Conservation (phyloP, 2,888 invertebrate species). For the Diadromus collaris region DNA sequence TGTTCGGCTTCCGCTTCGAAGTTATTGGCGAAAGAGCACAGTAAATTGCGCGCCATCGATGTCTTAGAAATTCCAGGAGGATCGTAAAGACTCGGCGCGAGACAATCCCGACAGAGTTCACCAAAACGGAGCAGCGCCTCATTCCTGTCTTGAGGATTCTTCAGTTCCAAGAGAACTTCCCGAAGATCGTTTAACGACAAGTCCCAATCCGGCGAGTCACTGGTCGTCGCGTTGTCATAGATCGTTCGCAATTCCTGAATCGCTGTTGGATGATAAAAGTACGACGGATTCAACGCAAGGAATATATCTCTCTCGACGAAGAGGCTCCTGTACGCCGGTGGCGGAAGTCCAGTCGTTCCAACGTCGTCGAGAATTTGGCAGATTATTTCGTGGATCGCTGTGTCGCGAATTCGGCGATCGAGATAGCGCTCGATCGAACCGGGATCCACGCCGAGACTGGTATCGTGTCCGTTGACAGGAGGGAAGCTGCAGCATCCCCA, state of each 20-base stretch:
- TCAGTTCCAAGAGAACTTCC: conserved; percentile 59
- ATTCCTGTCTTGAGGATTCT: conserved; percentile 50
- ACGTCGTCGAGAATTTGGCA: conserved; percentile 62
- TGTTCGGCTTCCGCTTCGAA: conserved; percentile 68
- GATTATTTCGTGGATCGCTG: conserved; percentile 63
- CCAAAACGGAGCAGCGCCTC: conserved; percentile 57
- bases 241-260: conserved; percentile 64
- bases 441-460: not conserved
- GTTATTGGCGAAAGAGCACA: conserved; percentile 66
- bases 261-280: conserved; percentile 63
- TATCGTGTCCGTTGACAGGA: not conserved
- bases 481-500: conserved; percentile 56
- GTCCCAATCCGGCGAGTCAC: conserved; percentile 62
- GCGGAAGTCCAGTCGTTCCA: not conserved
- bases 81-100: conserved; percentile 52
- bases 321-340: conserved; percentile 61
- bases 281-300: conserved; percentile 64
- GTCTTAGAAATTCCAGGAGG: conserved; percentile 44
- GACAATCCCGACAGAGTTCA: conserved; percentile 57
- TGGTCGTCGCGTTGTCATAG: conserved; percentile 43
- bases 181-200: conserved; percentile 67
- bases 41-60: conserved; percentile 62
- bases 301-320: conserved; percentile 71
- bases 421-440: conserved; percentile 64
- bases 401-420: conserved; percentile 59